Evolutionary conservation across 2,113 vertebrate genomes (phyloP).

Genomic region (Channa argus): DNA sequence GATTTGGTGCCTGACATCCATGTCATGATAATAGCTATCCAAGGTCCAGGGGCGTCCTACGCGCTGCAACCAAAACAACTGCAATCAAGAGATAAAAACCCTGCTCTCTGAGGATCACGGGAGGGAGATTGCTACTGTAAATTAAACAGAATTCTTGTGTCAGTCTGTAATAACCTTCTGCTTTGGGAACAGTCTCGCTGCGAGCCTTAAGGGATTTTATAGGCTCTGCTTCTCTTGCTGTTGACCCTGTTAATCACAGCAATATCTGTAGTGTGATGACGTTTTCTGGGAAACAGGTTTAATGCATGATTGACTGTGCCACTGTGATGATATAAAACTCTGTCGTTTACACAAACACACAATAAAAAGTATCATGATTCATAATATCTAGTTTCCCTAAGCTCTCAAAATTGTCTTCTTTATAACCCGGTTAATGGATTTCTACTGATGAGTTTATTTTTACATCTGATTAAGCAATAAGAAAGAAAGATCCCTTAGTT

Average conservation of each 20-base stretch:
- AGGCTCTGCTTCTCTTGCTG: conserved; percentile 48
- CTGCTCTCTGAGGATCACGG: background rate
- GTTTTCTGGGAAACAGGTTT: conserved; percentile 53
- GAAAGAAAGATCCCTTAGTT: background rate
- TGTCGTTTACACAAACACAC: conserved; percentile 3
- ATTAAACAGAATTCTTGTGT: conserved; percentile 66
- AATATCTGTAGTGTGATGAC: conserved; percentile 18
- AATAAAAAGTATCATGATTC: background rate
- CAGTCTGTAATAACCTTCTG: conserved; percentile 68
- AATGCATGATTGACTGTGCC: conserved; percentile 44
- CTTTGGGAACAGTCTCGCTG: conserved; percentile 44
- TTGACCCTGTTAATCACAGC: conserved; percentile 63
- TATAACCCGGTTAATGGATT: conserved; percentile 11
- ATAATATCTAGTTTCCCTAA: too few species aligned
- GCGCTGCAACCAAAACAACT: conserved; percentile 4
- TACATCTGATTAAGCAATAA: background rate
- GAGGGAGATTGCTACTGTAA: conserved; percentile 24
- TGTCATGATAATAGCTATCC: conserved; percentile 14
- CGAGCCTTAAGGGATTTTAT: conserved; percentile 72
- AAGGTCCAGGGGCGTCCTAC: background rate
- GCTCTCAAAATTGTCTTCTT: background rate
- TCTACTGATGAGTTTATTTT: background rate
- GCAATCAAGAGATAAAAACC: conserved; percentile 17
- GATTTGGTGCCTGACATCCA: conserved; percentile 8
- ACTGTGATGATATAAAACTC: conserved; percentile 5